Percentiles rank a stretch among this genome's conserved stretches.
phyloP scores from a whole-genome alignment of 2,888 invertebrate species.

The Cynaeus angustus region DNA sequence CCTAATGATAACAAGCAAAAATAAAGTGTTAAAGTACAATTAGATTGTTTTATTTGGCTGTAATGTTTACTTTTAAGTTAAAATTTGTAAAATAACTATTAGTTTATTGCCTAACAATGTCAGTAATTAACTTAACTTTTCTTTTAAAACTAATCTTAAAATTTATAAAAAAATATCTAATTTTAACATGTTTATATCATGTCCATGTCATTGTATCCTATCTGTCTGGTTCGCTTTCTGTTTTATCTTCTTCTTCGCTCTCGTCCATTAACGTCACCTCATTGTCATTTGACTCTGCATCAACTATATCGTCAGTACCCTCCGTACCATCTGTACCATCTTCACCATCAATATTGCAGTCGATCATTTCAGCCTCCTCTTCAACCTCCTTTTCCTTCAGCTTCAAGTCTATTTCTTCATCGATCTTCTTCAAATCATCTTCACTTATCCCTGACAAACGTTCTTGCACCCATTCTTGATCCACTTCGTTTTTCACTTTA shows the following conservation, averaged over 20 bases:
- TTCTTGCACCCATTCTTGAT: slow-evolving; percentile 58
- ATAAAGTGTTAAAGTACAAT: not conserved
- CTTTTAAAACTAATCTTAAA: too few relatives aligned
- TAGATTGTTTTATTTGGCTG: not conserved
- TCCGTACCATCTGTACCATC: slow-evolving; percentile 9
- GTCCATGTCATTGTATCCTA: too few relatives aligned
- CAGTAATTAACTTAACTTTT: too few relatives aligned
- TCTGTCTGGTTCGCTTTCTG: too few relatives aligned
- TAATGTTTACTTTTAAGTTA: too few relatives aligned
- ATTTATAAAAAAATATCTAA: too few relatives aligned
- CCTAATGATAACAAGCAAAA: slow-evolving; percentile 16
- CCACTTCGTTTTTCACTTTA: slow-evolving; percentile 58
- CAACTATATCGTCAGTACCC: not conserved
- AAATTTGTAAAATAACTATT: too few relatives aligned
- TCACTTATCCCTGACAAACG: slow-evolving; percentile 32
- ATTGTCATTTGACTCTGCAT: not conserved
- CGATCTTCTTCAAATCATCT: slow-evolving; percentile 52
- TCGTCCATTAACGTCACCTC: too few relatives aligned
- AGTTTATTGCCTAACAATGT: too few relatives aligned
- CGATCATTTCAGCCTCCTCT: slow-evolving; percentile 26
- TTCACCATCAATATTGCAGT: slow-evolving; percentile 12
- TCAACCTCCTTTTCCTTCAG: slow-evolving; percentile 27
- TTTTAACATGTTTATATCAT: too few relatives aligned
- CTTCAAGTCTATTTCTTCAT: slow-evolving; percentile 21
- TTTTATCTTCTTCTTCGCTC: too few relatives aligned